Evolutionary conservation across 2,113 vertebrate genomes (phyloP), one percentile per base, ranked within the genome.

Genomic region (Neodontobutis hainanensis): DNA sequence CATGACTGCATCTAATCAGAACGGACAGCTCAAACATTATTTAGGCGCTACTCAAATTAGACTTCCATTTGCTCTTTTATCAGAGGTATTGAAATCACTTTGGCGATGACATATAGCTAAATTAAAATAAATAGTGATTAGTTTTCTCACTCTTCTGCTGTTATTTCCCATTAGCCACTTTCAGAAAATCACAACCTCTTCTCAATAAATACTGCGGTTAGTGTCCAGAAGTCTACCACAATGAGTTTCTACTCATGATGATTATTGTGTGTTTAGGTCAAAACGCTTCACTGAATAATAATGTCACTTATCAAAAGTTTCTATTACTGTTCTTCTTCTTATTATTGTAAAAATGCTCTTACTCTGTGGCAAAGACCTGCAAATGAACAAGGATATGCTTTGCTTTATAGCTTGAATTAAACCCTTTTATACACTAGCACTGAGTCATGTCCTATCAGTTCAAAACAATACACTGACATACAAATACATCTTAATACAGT

Each of bases 231-330:
- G 59, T 44, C 16, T 48, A 63, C 71, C 61, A 73, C 68, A 68
- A 68, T 72, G 73, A 84, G 81, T 65, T 73, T 61, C 55, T 50
- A 50, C 47, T 62, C 51, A n/a, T n/a, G n/a, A n/a, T n/a, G n/a
- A n/a, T n/a, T n/a, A n/a, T n/a, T n/a, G n/a, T n/a, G n/a, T n/a
- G n/a, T n/a, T n/a, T n/a, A n/a, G 48, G 32, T 19, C 44, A 75
- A 58, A 57, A 27, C 19, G 19, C 19, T 27, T 3, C 19, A 27
- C 19, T 27, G 19, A 27, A 27, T 27, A 27, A 27, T 27, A 27
- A 27, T 27, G 19, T 27, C 19, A 27, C 3, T 27, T 27, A 27
- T 27, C 19, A 27, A 27, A 27, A 3, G 19, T 3, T 27, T 27
- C 19, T 27, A 27, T 27, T 27, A 27, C 19, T 27, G 1, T 27